Evolutionary conservation across 1,140 invertebrate species (phyloP).

Genomic region (Diachasma alloeum): DNA sequence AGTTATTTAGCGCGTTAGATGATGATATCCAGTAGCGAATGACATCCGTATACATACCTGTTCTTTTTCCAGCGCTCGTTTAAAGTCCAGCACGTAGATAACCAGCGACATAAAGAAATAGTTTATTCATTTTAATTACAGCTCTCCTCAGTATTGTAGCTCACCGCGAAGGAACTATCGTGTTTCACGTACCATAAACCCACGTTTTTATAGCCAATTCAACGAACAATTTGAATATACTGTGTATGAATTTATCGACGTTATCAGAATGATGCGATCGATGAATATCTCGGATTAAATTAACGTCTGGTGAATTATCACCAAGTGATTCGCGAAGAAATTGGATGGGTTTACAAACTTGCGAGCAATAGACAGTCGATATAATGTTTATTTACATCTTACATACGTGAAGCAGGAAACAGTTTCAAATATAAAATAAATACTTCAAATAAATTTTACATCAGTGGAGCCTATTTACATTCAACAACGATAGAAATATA

Average conservation of each 20-base stretch:
- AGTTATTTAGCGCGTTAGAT: neutral
- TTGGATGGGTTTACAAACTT: neutral
- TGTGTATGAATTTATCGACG: neutral
- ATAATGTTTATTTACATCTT: constrained; percentile 1
- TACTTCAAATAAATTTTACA: constrained; percentile 43
- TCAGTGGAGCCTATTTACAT: constrained; percentile 43
- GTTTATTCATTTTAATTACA: neutral
- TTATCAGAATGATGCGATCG: neutral
- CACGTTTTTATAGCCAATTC: constrained; percentile 3
- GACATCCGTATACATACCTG: neutral
- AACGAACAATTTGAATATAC: neutral
- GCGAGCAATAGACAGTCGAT: neutral
- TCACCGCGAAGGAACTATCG: too few relatives aligned
- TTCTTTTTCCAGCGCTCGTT: neutral
- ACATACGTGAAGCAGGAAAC: neutral
- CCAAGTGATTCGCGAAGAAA: neutral
- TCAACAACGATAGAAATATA: constrained; percentile 17
- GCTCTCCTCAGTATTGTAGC: neutral
- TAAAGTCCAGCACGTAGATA: neutral
- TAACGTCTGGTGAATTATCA: neutral
- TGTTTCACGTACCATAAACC: neutral
- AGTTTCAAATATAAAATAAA: constrained; percentile 43
- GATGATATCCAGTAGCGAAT: neutral
- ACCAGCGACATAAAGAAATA: constrained; percentile 5
- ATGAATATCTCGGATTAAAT: neutral